phyloP scores from a whole-genome alignment of 2,797 vertebrate species.

The Thunnus albacares region DNA sequence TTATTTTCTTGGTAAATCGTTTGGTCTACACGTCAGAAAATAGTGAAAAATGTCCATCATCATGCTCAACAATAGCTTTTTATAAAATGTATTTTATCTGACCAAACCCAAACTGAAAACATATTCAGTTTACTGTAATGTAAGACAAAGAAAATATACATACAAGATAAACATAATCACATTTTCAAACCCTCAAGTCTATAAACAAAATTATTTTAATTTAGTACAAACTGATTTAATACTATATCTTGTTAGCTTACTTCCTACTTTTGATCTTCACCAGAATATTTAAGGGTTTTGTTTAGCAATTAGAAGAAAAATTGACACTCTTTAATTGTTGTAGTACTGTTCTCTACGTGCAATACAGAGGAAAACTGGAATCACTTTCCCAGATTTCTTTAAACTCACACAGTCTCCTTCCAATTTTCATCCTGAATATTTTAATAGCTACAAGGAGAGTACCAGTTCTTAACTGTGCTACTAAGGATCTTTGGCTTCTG shows the following conservation, averaged over 20 bases:
- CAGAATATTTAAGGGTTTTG: slow-evolving; percentile 1
- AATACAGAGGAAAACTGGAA: slow-evolving; percentile 4
- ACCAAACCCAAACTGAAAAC: background rate
- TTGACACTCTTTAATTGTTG: background rate
- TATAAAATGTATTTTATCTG: no score
- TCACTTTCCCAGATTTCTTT: background rate
- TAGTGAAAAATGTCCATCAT: background rate
- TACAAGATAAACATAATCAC: no score
- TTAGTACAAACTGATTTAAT: no score
- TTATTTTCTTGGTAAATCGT: background rate
- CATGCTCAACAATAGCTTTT: no score
- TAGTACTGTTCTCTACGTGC: background rate
- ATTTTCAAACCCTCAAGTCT: background rate
- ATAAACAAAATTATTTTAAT: no score
- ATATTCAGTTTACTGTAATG: background rate
- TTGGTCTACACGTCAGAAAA: background rate
- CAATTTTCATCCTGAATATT: background rate
- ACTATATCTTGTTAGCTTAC: no score
- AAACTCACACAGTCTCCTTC: background rate
- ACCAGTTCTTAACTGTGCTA: background rate
- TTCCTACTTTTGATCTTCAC: no score
- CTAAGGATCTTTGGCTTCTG: no score
- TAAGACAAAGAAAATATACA: background rate
- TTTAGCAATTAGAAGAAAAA: background rate
- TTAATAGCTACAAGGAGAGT: background rate